Evolutionary conservation across 1,140 invertebrate genomes (phyloP).

Genomic region (Phymorhynchus buccinoides): DNA sequence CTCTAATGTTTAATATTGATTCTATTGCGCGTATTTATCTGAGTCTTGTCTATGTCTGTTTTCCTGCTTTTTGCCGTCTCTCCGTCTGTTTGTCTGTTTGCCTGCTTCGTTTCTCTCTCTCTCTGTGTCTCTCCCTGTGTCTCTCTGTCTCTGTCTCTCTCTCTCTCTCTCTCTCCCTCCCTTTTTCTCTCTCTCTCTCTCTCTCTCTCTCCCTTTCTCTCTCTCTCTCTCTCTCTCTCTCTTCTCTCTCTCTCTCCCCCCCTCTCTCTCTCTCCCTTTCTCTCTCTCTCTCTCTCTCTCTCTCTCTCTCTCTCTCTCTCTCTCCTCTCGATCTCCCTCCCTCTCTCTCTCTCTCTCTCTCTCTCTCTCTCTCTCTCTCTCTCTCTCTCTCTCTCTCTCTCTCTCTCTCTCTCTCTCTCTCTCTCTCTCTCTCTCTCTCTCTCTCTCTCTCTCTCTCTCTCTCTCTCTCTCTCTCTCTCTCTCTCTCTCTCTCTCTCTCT

Average conservation of each 20-base stretch:
- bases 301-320: neutral
- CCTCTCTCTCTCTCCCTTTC: too few species aligned
- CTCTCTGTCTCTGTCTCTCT: neutral
- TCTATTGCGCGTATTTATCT: too few species aligned
- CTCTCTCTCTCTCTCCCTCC: neutral
- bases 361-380: neutral
- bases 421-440: neutral
- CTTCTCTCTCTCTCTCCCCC: too few species aligned
- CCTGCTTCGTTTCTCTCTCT: too few species aligned
- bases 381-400: constrained; percentile 8
- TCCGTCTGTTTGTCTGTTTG: too few species aligned
- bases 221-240: too few species aligned
- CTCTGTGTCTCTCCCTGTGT: too few species aligned
- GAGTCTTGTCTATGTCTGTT: too few species aligned
- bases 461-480: neutral
- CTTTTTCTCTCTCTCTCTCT: neutral
- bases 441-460: neutral
- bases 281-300: neutral
- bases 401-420: neutral
- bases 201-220: too few species aligned
- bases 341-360: neutral
- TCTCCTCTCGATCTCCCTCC: neutral
- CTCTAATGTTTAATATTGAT: too few species aligned
- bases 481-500: neutral
- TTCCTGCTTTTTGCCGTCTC: too few species aligned